Base-by-base conservation (phyloP, 2,797 vertebrate species). In the Allobates femoralis region DNA sequence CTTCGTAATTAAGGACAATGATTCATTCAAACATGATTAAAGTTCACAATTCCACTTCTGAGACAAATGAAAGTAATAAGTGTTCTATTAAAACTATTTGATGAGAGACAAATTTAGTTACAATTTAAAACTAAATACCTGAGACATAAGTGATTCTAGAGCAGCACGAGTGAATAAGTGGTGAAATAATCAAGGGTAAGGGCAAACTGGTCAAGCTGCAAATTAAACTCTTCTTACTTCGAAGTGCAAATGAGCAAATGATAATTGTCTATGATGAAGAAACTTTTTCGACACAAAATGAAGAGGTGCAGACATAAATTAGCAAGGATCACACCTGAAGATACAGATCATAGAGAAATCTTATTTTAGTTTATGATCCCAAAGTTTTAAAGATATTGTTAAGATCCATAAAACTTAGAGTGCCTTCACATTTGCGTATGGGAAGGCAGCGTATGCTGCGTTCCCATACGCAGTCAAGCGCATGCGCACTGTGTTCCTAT, bases 181-280 rank as follows among this genome's bases (percentile, higher is more conserved):
- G 53, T 62, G 67, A 62, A 83, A 75, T 83, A 74, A 75, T 62
- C 81, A 46, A 37, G 62, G 81, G 81, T 83, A 69, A 83, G 81
- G 81, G 81, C 81, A 83, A 75, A 62, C 67, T 37, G 81, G 81
- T 83, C 81, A 83, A 74, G 69, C 81, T 75, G 55, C n/a, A 83
- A 83, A 83, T 73, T 83, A 83, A 83, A 74, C 69, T 53, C 32
- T 74, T 37, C 53, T 58, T 37, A 30, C 67, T 83, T 19, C n/a
- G 10, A 83, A 75, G 55, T 56, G 81, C 55, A 83, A 58, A 75
- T 75, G 69, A 83, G 81, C 69, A 74, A 69, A 74, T 32, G 16
- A 83, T 83, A 60, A 83, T 83, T 83, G 81, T 37, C 30, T 83
- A 74, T 83, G 58, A 60, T 74, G n/a, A 83, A 60, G 32, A 83